Percentiles rank a stretch among this genome's conserved stretches.
These are phyloP conservation scores for Enteromius viviparus DNA, from an alignment of 2,797 vertebrate genomes.

Conservation along the genomic window DNA sequence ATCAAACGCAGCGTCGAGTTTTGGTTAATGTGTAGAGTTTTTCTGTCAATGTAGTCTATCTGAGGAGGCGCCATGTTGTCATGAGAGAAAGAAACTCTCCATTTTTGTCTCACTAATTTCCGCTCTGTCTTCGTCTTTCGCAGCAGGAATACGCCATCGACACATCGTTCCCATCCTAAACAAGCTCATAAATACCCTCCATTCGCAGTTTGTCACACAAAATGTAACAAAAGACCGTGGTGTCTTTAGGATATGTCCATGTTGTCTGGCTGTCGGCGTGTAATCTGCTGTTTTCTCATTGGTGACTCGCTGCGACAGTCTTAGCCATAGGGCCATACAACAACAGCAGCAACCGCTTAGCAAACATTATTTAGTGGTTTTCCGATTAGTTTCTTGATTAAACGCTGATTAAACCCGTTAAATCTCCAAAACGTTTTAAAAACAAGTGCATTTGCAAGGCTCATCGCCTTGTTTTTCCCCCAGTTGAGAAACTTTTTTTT, in stretches of 20 bases:
- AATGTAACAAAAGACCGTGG: conserved; percentile 2
- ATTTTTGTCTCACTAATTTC: conserved; percentile 85
- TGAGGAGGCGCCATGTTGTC: conserved; percentile 84
- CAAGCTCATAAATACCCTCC: conserved; percentile 3
- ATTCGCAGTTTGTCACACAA: conserved; percentile 12
- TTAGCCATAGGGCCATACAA: conserved; percentile 44
- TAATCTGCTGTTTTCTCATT: conserved; percentile 71
- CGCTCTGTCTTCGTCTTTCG: conserved; percentile 70
- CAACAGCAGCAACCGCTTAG: conserved; percentile 12
- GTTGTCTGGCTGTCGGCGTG: conserved; percentile 39
- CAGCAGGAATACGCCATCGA: conserved; percentile 42
- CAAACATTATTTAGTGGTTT: not conserved
- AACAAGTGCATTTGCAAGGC: not conserved
- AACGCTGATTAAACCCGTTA: not conserved
- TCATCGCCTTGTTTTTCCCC: not conserved
- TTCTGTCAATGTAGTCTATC: conserved; percentile 70
- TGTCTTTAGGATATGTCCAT: conserved; percentile 38
- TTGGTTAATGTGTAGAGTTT: conserved; percentile 5
- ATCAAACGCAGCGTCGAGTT: not conserved
- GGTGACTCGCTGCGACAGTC: conserved; percentile 66
- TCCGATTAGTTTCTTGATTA: not conserved
- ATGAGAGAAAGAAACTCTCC: conserved; percentile 80
- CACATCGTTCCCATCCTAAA: conserved; percentile 6
- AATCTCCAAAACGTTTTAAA: not conserved
- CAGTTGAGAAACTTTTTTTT: conserved; percentile 20